Conservation (phyloP, 2,113 vertebrate genomes). For the Spea bombifrons region DNA sequence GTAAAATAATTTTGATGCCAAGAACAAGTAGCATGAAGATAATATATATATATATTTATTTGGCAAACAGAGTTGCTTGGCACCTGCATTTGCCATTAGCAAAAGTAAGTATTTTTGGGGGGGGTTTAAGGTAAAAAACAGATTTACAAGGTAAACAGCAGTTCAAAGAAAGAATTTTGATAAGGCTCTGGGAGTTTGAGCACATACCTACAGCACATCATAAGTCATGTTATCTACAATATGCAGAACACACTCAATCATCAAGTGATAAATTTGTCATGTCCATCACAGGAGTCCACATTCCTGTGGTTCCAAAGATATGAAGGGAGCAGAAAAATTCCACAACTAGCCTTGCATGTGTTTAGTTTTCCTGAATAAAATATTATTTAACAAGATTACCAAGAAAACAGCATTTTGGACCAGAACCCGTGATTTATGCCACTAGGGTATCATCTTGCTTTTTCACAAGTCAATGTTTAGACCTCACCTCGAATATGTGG, state of each 20-base stretch:
- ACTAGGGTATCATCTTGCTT: no score
- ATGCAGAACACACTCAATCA: conserved; percentile 45
- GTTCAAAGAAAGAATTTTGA: conserved; percentile 49
- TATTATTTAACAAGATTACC: no score
- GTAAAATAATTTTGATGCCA: no score
- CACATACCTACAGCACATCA: conserved; percentile 34
- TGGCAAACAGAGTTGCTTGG: no score
- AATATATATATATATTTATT: no score
- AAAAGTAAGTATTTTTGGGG: no score
- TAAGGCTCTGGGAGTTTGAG: conserved; percentile 47
- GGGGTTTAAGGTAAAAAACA: conserved; percentile 46
- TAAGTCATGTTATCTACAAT: conserved; percentile 52
- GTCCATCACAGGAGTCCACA: conserved; percentile 49
- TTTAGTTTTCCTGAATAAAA: neutral
- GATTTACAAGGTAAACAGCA: conserved; percentile 53
- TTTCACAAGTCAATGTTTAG: no score
- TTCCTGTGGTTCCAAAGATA: conserved; percentile 45
- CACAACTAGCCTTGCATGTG: neutral
- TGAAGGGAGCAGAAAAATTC: conserved; percentile 31
- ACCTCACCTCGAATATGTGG: no score
- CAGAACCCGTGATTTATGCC: no score
- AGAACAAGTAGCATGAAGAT: no score
- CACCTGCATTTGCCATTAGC: no score
- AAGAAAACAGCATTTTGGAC: no score
- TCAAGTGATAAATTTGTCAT: conserved; percentile 42